Evolutionary conservation across 2,888 invertebrate species (phyloP).

Genomic region (Conus canariensis): DNA sequence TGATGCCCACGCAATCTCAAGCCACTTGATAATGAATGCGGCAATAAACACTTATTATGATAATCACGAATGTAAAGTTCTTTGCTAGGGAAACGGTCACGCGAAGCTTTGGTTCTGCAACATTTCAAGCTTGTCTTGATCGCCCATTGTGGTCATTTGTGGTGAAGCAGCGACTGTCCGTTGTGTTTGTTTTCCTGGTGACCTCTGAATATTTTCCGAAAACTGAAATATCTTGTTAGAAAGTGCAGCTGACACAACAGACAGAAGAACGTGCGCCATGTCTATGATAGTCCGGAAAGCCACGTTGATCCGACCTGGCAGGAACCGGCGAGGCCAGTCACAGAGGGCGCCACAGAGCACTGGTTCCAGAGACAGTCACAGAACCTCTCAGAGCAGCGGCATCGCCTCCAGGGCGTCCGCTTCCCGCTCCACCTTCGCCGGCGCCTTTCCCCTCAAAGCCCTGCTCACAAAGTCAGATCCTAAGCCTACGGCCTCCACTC

Average conservation of each 20-base stretch:
- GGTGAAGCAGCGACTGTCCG: too few relatives aligned
- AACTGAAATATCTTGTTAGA: background rate
- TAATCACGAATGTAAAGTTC: too few relatives aligned
- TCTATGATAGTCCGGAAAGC: slow-evolving; percentile 23
- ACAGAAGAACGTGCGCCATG: background rate
- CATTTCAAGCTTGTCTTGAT: too few relatives aligned
- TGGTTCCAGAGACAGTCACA: background rate
- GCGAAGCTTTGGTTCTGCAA: too few relatives aligned
- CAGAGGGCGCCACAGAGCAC: background rate
- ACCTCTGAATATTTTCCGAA: too few relatives aligned
- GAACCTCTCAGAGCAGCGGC: background rate
- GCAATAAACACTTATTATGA: too few relatives aligned
- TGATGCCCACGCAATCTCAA: too few relatives aligned
- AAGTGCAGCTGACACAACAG: background rate
- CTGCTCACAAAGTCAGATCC: too few relatives aligned
- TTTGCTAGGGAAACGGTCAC: too few relatives aligned
- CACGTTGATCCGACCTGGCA: background rate
- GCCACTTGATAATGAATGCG: too few relatives aligned
- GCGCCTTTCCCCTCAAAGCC: background rate
- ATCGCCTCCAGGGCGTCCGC: background rate
- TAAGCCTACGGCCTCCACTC: background rate
- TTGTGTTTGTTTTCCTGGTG: too few relatives aligned
- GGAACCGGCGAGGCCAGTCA: slow-evolving; percentile 11
- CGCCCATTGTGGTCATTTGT: too few relatives aligned
- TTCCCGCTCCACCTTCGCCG: slow-evolving; percentile 12